Evolutionary conservation across 2,113 vertebrate genomes (phyloP), one percentile per base, ranked within the genome.

Genomic region (Callospermophilus lateralis): DNA sequence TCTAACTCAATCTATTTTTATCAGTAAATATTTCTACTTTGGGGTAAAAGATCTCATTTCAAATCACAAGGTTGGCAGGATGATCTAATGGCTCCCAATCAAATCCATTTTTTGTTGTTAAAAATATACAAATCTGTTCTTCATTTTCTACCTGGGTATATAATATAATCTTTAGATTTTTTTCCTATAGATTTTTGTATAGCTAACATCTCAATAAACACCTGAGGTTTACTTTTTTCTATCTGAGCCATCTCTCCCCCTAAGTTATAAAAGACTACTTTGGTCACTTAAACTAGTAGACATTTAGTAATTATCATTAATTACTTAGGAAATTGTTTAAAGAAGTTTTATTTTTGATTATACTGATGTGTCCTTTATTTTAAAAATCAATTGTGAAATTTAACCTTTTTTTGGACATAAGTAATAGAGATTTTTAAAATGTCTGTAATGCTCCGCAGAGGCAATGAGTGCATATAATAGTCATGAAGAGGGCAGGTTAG

Each of bases 401-500:
- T 68, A 42, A 37, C 65, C 34, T 78, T 34, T 55, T 73, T 65
- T 63, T 79, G 77, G 26, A 58, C 24, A 28, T 55, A 34, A 76
- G 58, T 74, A 55, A 24, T 20, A 1, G 42, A 95, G 65, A 32
- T 51, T 86, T 6, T 15, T 95, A 80, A 92, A 61, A 45, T 78
- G 22, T 67, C 28, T 84, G 0, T 97, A 80, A 67, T 98, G 7
- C 94, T 95, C 86, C 95, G 53, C 94, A 99, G 99, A 99, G 99
- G 99, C 99, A 39, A 99, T 99, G 99, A 99, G 99, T 81, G 99
- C 99, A 0, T 98, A 98, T 0, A 99, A 99, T 94, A 99, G 99
- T 95, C 99, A 99, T 0, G 99, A 99, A 73, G 99, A 99, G 92
- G 99, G 99, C 55, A 98, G 99, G 1, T 61, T 99, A 90, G 99